These are phyloP conservation scores for Julus scandinavius DNA, from an alignment of 2,888 invertebrate species.

Conservation along the genomic window DNA sequence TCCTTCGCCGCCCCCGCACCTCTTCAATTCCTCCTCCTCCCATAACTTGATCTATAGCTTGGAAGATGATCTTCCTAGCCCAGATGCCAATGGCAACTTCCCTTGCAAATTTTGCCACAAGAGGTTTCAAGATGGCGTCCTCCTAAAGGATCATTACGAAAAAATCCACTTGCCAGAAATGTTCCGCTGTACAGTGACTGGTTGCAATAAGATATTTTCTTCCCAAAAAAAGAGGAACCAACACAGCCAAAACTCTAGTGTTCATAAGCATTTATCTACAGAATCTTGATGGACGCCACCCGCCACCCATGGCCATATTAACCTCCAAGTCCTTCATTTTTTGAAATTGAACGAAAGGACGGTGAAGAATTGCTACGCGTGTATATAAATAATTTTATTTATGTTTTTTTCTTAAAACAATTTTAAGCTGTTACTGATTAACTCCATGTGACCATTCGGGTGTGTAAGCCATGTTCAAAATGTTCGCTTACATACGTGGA, in stretches of 20 bases:
- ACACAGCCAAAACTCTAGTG: slow-evolving; percentile 77
- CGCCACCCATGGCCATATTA: background rate
- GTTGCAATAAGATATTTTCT: slow-evolving; percentile 81
- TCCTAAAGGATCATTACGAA: slow-evolving; percentile 80
- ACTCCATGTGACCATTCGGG: background rate
- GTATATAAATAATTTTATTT: slow-evolving; percentile 45
- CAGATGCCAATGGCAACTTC: slow-evolving; percentile 75
- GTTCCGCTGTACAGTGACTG: slow-evolving; percentile 79
- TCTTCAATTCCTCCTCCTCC: slow-evolving; percentile 55
- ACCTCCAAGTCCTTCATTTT: background rate
- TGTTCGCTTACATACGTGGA: background rate
- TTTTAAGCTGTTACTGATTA: slow-evolving; percentile 35
- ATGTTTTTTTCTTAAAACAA: slow-evolving; percentile 38
- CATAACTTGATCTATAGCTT: slow-evolving; percentile 71
- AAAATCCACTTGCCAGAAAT: slow-evolving; percentile 75
- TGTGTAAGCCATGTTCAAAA: background rate
- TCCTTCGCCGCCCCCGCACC: slow-evolving; percentile 62
- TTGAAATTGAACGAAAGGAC: background rate
- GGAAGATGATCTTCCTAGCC: slow-evolving; percentile 73
- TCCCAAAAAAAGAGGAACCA: slow-evolving; percentile 81
- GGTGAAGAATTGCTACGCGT: background rate
- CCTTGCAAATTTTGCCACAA: slow-evolving; percentile 78
- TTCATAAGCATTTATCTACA: slow-evolving; percentile 64
- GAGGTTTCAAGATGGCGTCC: slow-evolving; percentile 72
- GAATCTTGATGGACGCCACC: slow-evolving; percentile 23